These are phyloP conservation scores for Strigamia maritima DNA, from an alignment of 2,888 invertebrate genomes.

Conservation along the genomic window DNA sequence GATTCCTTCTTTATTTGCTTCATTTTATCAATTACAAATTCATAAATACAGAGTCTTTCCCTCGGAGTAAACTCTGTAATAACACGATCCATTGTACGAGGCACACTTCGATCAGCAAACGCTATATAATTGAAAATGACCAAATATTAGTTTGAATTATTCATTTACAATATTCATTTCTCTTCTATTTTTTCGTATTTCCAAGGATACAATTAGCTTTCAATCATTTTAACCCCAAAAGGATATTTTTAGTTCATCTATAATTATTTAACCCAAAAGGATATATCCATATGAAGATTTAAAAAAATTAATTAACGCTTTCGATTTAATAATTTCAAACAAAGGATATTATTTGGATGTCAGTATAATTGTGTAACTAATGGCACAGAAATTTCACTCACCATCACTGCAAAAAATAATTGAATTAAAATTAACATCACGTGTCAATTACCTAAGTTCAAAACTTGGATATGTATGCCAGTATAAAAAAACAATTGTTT, in stretches of 20 bases:
- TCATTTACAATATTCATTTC: neutral
- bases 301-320: neutral
- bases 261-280: neutral
- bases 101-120: conserved; percentile 44
- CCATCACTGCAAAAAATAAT: conserved; percentile 28
- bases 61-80: conserved; percentile 46
- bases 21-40: conserved; percentile 47
- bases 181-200: neutral
- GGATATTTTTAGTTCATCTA: neutral
- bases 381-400: neutral
- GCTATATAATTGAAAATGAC: neutral
- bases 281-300: neutral
- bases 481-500: neutral
- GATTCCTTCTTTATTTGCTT: conserved; percentile 46
- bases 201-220: neutral
- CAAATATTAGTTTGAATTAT: neutral
- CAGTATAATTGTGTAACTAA: neutral
- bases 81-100: conserved; percentile 47
- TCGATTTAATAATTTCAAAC: neutral
- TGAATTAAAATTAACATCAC: neutral
- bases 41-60: conserved; percentile 49
- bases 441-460: neutral
- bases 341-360: conserved; percentile 31
- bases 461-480: neutral
- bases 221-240: neutral